A percentile compares a stretch with the other conserved stretches of the same genome.
These are phyloP conservation scores for Leptodirus hochenwartii DNA, from an alignment of 2,888 invertebrate genomes.

Conservation along the genomic window DNA sequence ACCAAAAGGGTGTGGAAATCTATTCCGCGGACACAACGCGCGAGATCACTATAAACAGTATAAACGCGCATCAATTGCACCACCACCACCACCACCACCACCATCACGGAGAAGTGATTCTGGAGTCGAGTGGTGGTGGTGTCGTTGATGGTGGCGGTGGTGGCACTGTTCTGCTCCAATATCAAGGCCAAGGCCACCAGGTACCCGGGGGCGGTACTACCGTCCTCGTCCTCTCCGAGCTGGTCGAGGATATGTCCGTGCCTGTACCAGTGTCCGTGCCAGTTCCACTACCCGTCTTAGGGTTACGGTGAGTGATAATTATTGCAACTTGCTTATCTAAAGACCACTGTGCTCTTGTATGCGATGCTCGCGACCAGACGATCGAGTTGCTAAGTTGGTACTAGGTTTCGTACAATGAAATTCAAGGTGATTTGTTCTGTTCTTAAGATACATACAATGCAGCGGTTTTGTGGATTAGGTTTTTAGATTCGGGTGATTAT, in stretches of 20 bases:
- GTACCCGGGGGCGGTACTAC: constrained; percentile 38
- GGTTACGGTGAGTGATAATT: too few relatives aligned
- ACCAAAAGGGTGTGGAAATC: constrained; percentile 66
- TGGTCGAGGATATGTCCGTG: constrained; percentile 50
- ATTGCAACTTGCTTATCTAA: too few relatives aligned
- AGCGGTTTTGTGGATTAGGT: too few relatives aligned
- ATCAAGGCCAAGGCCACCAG: constrained; percentile 32
- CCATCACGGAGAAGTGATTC: constrained; percentile 35
- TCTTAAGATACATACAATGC: too few relatives aligned
- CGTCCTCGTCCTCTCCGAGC: constrained; percentile 53
- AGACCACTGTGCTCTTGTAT: too few relatives aligned
- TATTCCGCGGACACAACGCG: constrained; percentile 42
- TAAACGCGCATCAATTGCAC: constrained; percentile 27
- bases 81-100: constrained; percentile 26
- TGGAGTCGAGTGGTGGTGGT: constrained; percentile 33
- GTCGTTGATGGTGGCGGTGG: constrained; percentile 31
- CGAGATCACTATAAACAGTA: constrained; percentile 27
- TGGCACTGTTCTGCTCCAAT: constrained; percentile 30
- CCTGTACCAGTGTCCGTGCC: too few relatives aligned
- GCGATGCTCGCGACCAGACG: too few relatives aligned
- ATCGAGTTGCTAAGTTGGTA: too few relatives aligned
- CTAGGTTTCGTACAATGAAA: too few relatives aligned
- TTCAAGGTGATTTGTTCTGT: too few relatives aligned
- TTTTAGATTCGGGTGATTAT: too few relatives aligned
- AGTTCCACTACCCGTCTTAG: too few relatives aligned